Evolutionary conservation across 2,797 vertebrate species (phyloP).

Genomic region (Hoplostethus mediterraneus): DNA sequence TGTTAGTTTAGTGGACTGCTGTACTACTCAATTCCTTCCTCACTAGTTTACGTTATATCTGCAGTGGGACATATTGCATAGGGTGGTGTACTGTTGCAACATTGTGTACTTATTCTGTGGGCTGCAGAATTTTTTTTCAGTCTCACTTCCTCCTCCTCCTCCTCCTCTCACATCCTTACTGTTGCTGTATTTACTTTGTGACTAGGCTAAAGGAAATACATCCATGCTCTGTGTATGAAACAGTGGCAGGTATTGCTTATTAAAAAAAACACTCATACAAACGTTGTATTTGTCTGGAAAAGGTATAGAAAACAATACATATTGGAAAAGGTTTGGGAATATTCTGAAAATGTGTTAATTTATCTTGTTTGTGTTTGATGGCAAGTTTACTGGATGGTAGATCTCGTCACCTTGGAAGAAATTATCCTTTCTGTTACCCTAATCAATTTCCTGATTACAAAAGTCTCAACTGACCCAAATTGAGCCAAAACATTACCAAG

Average conservation of each 20-base stretch:
- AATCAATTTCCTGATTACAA: background rate
- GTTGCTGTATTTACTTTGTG: slow-evolving; percentile 30
- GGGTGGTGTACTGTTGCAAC: slow-evolving; percentile 47
- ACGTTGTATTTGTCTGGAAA: background rate
- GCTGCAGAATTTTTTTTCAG: slow-evolving; percentile 33
- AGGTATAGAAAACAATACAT: no score
- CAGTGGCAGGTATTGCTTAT: background rate
- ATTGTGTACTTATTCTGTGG: slow-evolving; percentile 33
- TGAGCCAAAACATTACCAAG: background rate
- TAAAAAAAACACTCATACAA: background rate
- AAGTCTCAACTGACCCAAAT: background rate
- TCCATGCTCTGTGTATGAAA: background rate
- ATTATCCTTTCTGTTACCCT: background rate
- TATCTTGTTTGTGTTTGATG: background rate
- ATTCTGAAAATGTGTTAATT: no score
- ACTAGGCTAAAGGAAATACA: slow-evolving; percentile 10
- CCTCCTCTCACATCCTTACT: no score
- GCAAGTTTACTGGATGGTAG: background rate
- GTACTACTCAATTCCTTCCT: background rate
- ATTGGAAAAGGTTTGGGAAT: no score
- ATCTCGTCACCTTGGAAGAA: background rate
- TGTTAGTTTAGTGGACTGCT: no score
- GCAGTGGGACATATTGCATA: fast-evolving
- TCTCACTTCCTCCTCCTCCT: slow-evolving; percentile 60
- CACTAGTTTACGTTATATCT: background rate